phyloP scores from a whole-genome alignment of 2,797 vertebrate genomes.

The Chiloscyllium punctatum region DNA sequence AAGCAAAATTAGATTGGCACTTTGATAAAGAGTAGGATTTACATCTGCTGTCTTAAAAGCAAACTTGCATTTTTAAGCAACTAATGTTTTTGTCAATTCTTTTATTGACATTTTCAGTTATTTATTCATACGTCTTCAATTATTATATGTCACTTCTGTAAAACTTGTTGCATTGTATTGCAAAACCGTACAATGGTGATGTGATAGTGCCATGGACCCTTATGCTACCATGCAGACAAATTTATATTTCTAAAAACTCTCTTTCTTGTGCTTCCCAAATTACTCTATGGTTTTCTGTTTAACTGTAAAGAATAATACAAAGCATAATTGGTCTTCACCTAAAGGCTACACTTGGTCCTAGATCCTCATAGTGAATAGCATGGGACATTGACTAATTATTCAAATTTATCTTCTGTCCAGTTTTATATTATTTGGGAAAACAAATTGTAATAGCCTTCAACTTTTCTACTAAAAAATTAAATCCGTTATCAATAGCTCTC shows the following conservation, averaged over 20 bases:
- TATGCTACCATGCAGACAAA: neutral
- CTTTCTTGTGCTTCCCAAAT: neutral
- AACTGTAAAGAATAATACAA: neutral
- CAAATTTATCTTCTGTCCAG: neutral
- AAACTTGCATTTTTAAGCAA: neutral
- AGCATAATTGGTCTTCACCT: neutral
- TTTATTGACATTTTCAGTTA: neutral
- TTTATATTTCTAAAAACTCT: no score
- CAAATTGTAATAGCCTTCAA: neutral
- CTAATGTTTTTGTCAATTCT: neutral
- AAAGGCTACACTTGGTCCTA: neutral
- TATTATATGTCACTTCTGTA: neutral
- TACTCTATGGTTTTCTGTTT: neutral
- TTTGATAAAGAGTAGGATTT: neutral
- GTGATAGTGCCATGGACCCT: neutral
- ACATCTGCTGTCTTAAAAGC: neutral
- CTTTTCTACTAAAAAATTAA: neutral
- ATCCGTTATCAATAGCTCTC: slow-evolving; percentile 9
- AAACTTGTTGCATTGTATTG: neutral
- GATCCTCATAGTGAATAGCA: neutral
- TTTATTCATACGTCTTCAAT: neutral
- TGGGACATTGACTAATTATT: neutral
- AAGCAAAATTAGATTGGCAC: no score
- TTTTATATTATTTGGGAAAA: neutral
- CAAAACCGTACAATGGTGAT: neutral